Base-by-base conservation (phyloP, 2,888 invertebrate genomes). In the Hydraecia micacea region DNA sequence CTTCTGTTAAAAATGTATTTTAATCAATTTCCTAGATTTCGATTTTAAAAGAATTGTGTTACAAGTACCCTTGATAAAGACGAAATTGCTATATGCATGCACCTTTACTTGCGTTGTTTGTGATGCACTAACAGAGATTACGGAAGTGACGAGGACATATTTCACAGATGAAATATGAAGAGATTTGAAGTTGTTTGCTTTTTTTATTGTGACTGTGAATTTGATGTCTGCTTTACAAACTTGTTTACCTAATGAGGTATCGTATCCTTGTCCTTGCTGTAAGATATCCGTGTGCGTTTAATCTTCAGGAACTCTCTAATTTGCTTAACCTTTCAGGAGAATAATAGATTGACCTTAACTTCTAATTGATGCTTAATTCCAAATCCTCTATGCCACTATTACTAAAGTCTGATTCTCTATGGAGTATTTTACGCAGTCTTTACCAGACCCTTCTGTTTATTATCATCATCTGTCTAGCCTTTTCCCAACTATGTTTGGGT, bases 131-230 rank as follows among this genome's bases (percentile, higher is more conserved):
- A 76, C 42, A 52, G 25, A 52, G 5, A 60, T 36, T 60, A 18
- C 49, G 75, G 76, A 79, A 67, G 42, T 62, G 3, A 18, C 83
- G 21, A 83, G 76, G 83, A 67, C 83, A 62, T 76, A 46, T 67
- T 83, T 67, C 15, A 67, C 25, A 28, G 32, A 76, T 46, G 18
- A 75, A 58, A 25, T 42, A 66, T 74, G 6, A 60, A 60, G 58
- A 67, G 66, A 82, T 82, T 82, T 82, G 0, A 75, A 75, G 36
- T 28, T 67, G 66, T 82, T 82, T 75, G 52, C 66, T 52, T 82
- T 79, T 74, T 63, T 63, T 36, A 36, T 4, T 36, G 0, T 36
- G 36, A n/a, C 62, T 60, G 42, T 67, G 28, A 36, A 82, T 75
- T 52, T 52, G n/a, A 21, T 81, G 36, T 81, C 36, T 66, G 46